Base-by-base conservation (phyloP, 2,113 vertebrate species). In the Spermophilus dauricus region DNA sequence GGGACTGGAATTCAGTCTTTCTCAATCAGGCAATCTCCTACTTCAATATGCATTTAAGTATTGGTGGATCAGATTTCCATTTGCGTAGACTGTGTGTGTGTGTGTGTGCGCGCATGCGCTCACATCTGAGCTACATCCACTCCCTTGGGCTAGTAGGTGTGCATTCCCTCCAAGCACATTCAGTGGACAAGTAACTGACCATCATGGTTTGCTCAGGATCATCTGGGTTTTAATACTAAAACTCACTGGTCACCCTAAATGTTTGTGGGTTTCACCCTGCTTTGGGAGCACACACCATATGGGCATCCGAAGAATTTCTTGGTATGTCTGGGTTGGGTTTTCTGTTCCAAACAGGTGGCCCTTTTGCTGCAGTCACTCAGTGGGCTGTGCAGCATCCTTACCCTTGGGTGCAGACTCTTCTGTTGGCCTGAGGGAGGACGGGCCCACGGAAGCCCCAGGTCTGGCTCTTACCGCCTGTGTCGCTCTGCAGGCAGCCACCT, bases 401-500 rank as follows among this genome's bases (percentile, higher is more conserved):
- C 56, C 3, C 0, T 4, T 4, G 37, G 61, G 72, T 75, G 61
- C 91, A 63, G 56, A 28, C 51, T 96, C 82, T 94, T 86, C 34
- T 12, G 6, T 81, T 70, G 93, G 93, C 58, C 37, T 42, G 72
- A 87, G 70, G 48, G 14, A 53, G 73, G 48, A 63, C 26, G 28
- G 75, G 67, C 80, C 90, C 70, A 9, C 65, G 13, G 78, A 95
- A 91, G 65, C 58, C 84, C 48, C 0, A 2, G 22, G 77, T 96
- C 96, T 90, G 65, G 20, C 89, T 78, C 96, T 95, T 86, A 70
- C 7, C 56, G 83, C 86, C 82, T 24, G 72, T 91, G 98, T 97
- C 95, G 75, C 73, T 92, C 72, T 88, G 80, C 91, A 69, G 87
- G 70, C 94, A 95, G 90, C 86, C 34, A 77, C 30, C 73, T 4